Evolutionary conservation across 2,888 invertebrate genomes (phyloP), one percentile per base, ranked within the genome.

Genomic region (Epinotia demarniana): DNA sequence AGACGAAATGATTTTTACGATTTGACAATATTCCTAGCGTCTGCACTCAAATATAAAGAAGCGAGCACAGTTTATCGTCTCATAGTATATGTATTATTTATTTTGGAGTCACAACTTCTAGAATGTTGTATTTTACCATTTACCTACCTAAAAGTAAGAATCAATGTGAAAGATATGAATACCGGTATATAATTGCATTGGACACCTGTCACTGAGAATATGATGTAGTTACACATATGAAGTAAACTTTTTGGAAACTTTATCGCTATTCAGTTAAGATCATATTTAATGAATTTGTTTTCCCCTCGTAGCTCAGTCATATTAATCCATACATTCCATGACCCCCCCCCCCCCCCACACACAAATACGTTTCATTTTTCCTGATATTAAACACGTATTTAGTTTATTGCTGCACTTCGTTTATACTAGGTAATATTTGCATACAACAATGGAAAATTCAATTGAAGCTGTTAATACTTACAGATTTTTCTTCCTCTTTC

Each of bases 141-240:
- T 64, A 57, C 33, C 27, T 63, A 63, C 33, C 18, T 68, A 57
- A 58, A 71, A 61, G n/a, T 75, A 74, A 72, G 73, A 19, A 80
- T 79, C 82, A 79, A 79, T 84, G 82, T 80, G 81, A 85, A 84
- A 82, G 72, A 66, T 83, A 80, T 81, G 75, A 81, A 82, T 81
- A 84, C 85, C 83, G 86, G 83, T 80, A 49, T 60, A 58, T 39
- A 43, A 46, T 11, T 19, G 58, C 16, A 46, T 61, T 61, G 61
- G 60, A 13, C 61, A 61, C 67, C 61, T 73, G 73, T 68, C 39
- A 73, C 61, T 67, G 13, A 8, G 49, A 12, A 13, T 39, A 16
- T 23, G 4, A 55, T 49, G 55, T 18, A 55, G 6, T n/a, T 2
- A 53, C 53, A 53, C 53, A 4, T 3, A n/a, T 53, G 53, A n/a